These are phyloP conservation scores for Heliconius hortense DNA, from an alignment of 2,888 invertebrate species.

Conservation along the genomic window DNA sequence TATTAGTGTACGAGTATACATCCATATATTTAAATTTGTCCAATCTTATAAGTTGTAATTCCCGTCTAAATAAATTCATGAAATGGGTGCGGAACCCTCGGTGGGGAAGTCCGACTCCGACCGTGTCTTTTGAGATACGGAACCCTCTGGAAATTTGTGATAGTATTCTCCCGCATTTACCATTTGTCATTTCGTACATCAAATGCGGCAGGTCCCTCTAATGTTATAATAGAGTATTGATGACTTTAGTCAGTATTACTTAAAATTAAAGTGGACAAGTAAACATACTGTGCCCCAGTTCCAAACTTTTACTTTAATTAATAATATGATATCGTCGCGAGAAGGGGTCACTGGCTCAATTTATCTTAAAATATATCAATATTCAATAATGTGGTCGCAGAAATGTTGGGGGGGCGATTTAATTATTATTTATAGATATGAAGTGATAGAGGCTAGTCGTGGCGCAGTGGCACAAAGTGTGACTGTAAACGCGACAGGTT, in stretches of 20 bases:
- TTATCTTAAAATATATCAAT: not conserved
- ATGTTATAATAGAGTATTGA: not conserved
- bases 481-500: too few relatives aligned
- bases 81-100: not conserved
- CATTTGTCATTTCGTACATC: not conserved
- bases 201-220: not conserved
- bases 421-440: not conserved
- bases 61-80: not conserved
- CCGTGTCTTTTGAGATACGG: not conserved
- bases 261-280: not conserved
- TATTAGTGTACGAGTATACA: too few relatives aligned
- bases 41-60: not conserved
- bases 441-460: too few relatives aligned
- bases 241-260: not conserved
- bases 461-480: too few relatives aligned
- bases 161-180: not conserved
- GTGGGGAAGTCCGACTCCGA: not conserved
- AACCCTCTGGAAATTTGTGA: not conserved
- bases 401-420: not conserved
- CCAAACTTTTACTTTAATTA: not conserved
- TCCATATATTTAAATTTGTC: not conserved
- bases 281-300: not conserved
- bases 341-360: not conserved
- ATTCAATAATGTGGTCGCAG: not conserved
- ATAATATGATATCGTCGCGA: not conserved